These are phyloP conservation scores for Progne subis DNA, from an alignment of 2,113 vertebrate genomes.

Conservation along the genomic window DNA sequence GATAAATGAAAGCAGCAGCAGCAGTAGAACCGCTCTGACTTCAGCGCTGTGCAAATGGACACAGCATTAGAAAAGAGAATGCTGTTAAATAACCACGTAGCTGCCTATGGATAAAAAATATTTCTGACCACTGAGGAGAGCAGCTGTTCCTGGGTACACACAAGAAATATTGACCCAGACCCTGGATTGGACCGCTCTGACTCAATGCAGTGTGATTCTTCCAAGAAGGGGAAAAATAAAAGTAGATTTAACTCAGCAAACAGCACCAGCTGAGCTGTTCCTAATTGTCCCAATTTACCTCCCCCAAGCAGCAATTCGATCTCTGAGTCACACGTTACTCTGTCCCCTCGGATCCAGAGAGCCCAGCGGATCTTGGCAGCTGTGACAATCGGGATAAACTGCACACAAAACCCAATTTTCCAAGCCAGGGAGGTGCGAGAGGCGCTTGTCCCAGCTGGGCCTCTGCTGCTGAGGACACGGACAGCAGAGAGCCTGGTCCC, in stretches of 20 bases:
- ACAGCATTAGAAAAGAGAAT: background rate
- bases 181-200: background rate
- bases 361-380: background rate
- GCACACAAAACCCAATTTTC: background rate
- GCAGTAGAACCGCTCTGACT: background rate
- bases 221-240: background rate
- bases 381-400: background rate
- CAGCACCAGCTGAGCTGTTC: background rate
- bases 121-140: background rate
- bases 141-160: background rate
- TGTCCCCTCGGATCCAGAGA: background rate
- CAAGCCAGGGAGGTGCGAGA: background rate
- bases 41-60: background rate
- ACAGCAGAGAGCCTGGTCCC: background rate
- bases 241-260: background rate
- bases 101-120: background rate
- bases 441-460: background rate
- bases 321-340: background rate
- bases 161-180: background rate
- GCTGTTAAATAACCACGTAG: background rate
- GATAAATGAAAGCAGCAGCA: background rate
- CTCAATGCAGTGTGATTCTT: background rate
- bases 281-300: slow-evolving; percentile 14
- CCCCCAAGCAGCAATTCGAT: background rate
- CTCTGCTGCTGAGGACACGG: background rate